These are phyloP conservation scores for Diachasmimorpha longicaudata DNA, from an alignment of 1,140 invertebrate genomes.

Conservation along the genomic window DNA sequence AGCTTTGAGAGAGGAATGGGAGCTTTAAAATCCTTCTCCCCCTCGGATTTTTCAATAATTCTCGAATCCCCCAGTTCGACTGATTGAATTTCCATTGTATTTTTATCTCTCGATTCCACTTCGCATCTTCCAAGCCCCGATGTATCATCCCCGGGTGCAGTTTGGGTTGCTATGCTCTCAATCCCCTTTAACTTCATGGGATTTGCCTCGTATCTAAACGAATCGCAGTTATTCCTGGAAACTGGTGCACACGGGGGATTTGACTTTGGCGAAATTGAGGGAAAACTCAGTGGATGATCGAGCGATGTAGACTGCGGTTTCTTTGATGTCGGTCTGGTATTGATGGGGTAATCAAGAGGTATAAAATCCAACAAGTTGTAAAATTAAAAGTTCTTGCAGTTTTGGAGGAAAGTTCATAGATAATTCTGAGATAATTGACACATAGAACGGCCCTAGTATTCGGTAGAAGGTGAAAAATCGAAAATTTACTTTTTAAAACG, in stretches of 20 bases:
- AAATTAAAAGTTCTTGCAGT: too few species aligned
- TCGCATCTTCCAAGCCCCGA: background rate
- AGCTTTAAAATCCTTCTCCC: background rate
- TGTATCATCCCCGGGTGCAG: background rate
- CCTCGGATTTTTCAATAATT: background rate
- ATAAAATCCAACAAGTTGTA: too few species aligned
- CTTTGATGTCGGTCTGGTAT: conserved; percentile 31
- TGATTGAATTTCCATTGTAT: background rate
- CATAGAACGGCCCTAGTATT: background rate
- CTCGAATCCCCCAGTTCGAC: background rate
- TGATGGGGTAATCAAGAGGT: background rate
- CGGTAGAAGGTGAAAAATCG: background rate
- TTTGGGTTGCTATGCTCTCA: conserved; percentile 31
- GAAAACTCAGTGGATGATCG: conserved; percentile 11
- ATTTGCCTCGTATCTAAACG: conserved; percentile 37
- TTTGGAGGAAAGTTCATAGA: background rate
- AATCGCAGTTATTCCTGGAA: conserved; percentile 25
- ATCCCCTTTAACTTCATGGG: conserved; percentile 30
- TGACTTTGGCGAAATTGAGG: conserved; percentile 8
- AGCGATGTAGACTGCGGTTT: conserved; percentile 33
- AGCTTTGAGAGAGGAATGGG: background rate
- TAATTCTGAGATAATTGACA: background rate
- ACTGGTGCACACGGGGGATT: background rate
- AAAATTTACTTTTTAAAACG: conserved; percentile 42
- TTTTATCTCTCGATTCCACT: background rate